A percentile compares a stretch with the other conserved stretches of the same genome.
phyloP scores from a whole-genome alignment of 2,888 invertebrate species.

The Apamea crenata region DNA sequence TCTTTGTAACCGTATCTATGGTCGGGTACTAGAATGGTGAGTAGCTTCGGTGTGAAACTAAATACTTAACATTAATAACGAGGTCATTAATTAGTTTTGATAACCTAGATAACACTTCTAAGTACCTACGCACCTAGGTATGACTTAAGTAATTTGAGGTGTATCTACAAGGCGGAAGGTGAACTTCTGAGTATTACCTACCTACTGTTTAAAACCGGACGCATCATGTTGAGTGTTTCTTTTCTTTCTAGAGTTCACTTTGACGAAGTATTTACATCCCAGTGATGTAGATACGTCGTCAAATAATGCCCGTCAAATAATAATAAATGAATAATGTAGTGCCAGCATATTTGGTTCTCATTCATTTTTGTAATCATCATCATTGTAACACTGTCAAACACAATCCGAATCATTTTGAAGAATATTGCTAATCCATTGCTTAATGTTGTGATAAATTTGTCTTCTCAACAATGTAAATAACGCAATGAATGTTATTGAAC shows the following conservation, averaged over 20 bases:
- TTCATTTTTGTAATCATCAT: not conserved
- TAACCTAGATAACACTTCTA: conserved; percentile 31
- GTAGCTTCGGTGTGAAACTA: conserved; percentile 26
- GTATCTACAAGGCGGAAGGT: not conserved
- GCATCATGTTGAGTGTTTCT: not conserved
- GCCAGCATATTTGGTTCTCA: not conserved
- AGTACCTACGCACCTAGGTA: not conserved
- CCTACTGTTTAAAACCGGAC: not conserved
- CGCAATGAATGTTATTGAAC: too few species aligned
- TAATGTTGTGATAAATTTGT: too few species aligned
- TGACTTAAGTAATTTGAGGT: conserved; percentile 11
- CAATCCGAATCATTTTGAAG: too few species aligned
- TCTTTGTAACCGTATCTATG: not conserved
- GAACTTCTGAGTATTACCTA: not conserved
- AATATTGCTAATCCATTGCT: too few species aligned
- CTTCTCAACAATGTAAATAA: too few species aligned
- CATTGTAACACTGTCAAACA: not conserved
- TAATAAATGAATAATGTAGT: not conserved
- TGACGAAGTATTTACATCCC: not conserved
- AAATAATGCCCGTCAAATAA: too few species aligned
- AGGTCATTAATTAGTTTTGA: conserved; percentile 35
- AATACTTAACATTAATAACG: conserved; percentile 19
- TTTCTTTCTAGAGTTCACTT: not conserved
- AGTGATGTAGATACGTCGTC: not conserved
- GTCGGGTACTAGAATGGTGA: conserved; percentile 2